Base-by-base conservation (phyloP, 2,888 invertebrate genomes). In the Strigamia maritima region DNA sequence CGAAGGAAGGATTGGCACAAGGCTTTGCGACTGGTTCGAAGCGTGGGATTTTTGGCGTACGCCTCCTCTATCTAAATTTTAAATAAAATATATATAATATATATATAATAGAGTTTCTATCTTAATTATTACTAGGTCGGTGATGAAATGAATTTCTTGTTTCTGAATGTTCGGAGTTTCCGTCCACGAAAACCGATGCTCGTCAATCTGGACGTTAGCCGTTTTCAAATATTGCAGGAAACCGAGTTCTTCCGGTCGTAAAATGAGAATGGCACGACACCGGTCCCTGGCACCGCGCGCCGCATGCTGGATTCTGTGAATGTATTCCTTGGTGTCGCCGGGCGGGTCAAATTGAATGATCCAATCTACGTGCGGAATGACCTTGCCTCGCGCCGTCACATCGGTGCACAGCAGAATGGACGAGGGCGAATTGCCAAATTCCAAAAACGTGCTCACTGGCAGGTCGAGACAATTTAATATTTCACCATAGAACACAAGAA, bases 271-370 rank as follows among this genome's bases (percentile, higher is more conserved):
- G 0, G 98, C 99, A 86, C 97, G 93, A 0, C 99, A 99, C 78
- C 91, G 92, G 22, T 94, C 93, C 22, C 95, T 97, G 82, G 94
- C 93, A 10, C 98, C 98, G 82, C 99, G 90, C 0, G 99, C 99
- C 0, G 98, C 99, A 86, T 99, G 90, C 19, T 99, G 99, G 12
- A 99, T 98, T 81, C 98, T 90, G 88, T 99, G 99, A 84, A 99
- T 99, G 86, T 99, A 99, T 90, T 99, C 98, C 91, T 95, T 95
- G 6, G 98, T 98, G 89, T 99, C 99, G 90, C 99, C 98, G 82
- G 99, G 98, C 0, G 99, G 99, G 89, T 99, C 99, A 85, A 91
- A 98, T 86, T 99, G 98, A 0, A 99, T 96, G 84, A 99, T 99
- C 98, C 98, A 99, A 86, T 99, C 98, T 0, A 99, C 98, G 60